These are phyloP conservation scores for Brachyopa scutellaris DNA, from an alignment of 2,888 invertebrate species.

Conservation along the genomic window DNA sequence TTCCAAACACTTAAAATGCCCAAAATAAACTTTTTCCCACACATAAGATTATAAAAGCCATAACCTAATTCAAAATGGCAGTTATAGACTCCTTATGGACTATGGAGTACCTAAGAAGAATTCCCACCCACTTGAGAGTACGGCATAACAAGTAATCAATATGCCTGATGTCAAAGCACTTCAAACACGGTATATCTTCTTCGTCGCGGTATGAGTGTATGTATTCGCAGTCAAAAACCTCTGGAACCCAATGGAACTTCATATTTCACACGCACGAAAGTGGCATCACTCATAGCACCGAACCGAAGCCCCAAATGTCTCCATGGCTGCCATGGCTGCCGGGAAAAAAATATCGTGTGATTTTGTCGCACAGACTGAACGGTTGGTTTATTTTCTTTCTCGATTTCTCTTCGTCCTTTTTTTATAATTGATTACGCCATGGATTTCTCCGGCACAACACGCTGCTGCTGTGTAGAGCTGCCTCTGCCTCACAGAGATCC, in stretches of 20 bases:
- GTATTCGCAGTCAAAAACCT: not conserved
- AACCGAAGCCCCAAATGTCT: not conserved
- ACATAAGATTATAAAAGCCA: constrained; percentile 17
- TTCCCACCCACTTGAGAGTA: constrained; percentile 31
- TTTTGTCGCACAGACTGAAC: constrained; percentile 46
- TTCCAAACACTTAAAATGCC: constrained; percentile 32
- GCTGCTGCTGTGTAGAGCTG: not conserved
- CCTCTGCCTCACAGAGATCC: constrained; percentile 19
- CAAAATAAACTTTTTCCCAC: constrained; percentile 10
- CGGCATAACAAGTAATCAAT: constrained; percentile 53
- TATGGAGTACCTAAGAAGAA: constrained; percentile 13
- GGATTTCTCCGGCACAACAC: constrained; percentile 22
- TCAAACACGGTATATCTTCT: constrained; percentile 3
- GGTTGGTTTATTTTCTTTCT: constrained; percentile 11
- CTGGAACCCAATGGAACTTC: constrained; percentile 8
- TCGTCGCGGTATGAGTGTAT: not conserved
- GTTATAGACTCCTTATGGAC: constrained; percentile 24
- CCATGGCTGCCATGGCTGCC: too few species aligned
- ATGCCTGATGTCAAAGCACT: constrained; percentile 41
- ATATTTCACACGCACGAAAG: constrained; percentile 62
- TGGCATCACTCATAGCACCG: constrained; percentile 45
- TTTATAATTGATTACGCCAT: constrained; percentile 57
- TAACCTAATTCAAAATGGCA: constrained; percentile 54
- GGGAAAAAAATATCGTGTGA: constrained; percentile 43
- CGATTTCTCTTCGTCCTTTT: constrained; percentile 9